Conservation (phyloP, 2,797 vertebrate species). For the Cossypha dichroa region DNA sequence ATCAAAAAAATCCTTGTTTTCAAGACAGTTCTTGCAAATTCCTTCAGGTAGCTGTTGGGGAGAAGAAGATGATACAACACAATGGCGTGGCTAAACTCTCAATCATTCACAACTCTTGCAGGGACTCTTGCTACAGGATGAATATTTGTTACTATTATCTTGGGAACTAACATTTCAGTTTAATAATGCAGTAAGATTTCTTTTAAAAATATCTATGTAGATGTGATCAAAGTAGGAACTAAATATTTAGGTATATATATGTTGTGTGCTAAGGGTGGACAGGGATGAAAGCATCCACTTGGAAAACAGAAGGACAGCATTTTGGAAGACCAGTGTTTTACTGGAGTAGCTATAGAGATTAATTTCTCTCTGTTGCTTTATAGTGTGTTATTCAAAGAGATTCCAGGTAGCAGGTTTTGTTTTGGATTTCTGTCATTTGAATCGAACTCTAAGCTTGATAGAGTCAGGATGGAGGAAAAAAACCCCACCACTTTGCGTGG, state of each 20-base stretch:
- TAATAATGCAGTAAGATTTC: neutral
- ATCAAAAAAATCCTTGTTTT: neutral
- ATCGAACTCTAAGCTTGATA: neutral
- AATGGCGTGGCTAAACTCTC: neutral
- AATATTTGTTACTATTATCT: neutral
- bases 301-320: neutral
- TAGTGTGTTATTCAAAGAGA: neutral
- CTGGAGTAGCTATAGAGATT: neutral
- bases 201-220: neutral
- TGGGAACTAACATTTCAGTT: neutral
- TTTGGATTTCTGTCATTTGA: neutral
- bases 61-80: fast-evolving
- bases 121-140: neutral
- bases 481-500: fast-evolving
- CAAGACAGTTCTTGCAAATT: neutral
- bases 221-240: neutral
- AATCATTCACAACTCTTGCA: neutral
- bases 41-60: neutral
- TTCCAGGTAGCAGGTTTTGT: neutral
- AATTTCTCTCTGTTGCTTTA: neutral
- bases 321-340: neutral
- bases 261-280: neutral
- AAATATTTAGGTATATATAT: neutral
- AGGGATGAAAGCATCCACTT: neutral
- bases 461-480: neutral